phyloP scores from a whole-genome alignment of 2,113 vertebrate genomes.

The Hemicordylus capensis region DNA sequence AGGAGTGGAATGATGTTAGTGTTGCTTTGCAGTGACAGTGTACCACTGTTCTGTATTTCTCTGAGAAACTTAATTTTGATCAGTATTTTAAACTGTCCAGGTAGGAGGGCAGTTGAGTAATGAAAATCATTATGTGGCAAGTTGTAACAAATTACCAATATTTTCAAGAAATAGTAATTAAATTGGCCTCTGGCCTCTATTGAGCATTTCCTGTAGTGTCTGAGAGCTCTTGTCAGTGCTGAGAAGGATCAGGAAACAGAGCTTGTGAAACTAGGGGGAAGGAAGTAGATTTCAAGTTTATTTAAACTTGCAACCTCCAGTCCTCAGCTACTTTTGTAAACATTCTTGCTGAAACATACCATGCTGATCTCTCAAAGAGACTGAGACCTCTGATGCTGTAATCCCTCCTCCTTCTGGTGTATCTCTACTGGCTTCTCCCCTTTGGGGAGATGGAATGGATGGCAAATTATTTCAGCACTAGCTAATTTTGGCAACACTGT shows the following conservation, averaged over 20 bases:
- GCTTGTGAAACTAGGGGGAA: conserved; percentile 73
- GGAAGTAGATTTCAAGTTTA: conserved; percentile 74
- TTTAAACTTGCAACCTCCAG: conserved; percentile 70
- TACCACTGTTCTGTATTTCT: not conserved
- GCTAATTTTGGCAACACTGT: not conserved
- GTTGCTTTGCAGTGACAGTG: not conserved
- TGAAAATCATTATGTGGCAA: not conserved
- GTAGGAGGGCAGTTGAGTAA: not conserved
- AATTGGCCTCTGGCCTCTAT: not conserved
- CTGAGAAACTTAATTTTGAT: not conserved
- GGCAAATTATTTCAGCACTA: not conserved
- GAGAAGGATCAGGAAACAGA: conserved; percentile 56
- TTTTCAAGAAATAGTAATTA: not conserved
- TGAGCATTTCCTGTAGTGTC: conserved; percentile 27
- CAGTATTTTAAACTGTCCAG: not conserved
- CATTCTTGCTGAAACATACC: not conserved
- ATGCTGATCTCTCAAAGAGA: rapidly evolving
- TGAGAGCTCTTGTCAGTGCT: not conserved
- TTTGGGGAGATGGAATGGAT: not conserved
- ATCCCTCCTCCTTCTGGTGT: not conserved
- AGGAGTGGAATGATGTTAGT: not conserved
- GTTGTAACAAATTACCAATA: not conserved
- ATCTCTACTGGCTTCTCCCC: not conserved
- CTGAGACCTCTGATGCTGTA: rapidly evolving
- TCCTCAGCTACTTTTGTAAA: conserved; percentile 37